Percentiles rank a stretch among this genome's conserved stretches.
Evolutionary conservation across 35 echinoderm and acorn worm species (phyloP).

Genomic region (Nesometra sesokonis): DNA sequence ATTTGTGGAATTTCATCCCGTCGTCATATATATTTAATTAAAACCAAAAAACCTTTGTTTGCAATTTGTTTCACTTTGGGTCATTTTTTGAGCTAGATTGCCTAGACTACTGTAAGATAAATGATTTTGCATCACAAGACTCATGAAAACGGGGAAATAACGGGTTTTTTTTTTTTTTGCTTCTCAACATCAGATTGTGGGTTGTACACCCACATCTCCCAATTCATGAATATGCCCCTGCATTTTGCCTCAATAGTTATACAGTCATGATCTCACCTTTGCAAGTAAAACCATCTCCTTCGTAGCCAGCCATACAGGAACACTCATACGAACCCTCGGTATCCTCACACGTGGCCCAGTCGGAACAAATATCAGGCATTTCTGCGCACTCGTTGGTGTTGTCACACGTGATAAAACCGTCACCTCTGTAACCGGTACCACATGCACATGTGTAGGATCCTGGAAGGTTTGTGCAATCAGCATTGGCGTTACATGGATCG

Average conservation of each 20-base stretch:
- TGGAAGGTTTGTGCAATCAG: background rate
- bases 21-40: no score
- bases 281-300: background rate
- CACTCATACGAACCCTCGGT: conserved; percentile 4
- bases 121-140: no score
- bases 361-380: background rate
- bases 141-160: no score
- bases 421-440: background rate
- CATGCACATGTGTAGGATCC: background rate
- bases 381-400: conserved; percentile 10
- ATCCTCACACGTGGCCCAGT: background rate
- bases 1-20: no score
- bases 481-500: background rate
- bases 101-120: no score
- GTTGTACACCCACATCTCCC: no score
- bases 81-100: no score
- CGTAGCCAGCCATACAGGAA: background rate
- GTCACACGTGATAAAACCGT: background rate
- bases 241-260: background rate
- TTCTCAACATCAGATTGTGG: no score
- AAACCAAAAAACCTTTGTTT: no score
- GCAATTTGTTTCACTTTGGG: no score
- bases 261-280: background rate
- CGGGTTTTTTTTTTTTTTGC: no score
- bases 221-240: no score